Evolutionary conservation across 2,797 vertebrate species (phyloP), one percentile per base, ranked within the genome.

Genomic region (Peromyscus nudipes): DNA sequence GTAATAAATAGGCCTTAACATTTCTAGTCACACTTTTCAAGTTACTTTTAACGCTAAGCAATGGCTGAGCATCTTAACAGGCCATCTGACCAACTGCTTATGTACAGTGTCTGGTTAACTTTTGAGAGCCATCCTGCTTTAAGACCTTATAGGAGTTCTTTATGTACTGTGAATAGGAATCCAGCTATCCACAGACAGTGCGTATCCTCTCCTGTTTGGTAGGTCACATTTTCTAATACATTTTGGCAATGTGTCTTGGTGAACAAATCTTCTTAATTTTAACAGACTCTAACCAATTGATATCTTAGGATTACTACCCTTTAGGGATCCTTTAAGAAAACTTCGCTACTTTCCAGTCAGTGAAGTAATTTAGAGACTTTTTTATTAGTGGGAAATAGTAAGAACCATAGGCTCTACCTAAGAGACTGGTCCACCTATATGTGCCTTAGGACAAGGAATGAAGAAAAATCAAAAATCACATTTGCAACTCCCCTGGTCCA

Each of bases 221-320:
- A 23, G 31, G 2, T 55, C 5, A 64, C 19, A 27, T 84, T 82
- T 92, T 76, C 8, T n/a, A 40, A 23, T 14, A 16, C 6, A 6
- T 89, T 91, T 86, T 46, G 52, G 29, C 90, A n/a, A 81, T 62
- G 6, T 81, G 75, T 90, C 43, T 67, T 92, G 34, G 73, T 75
- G 23, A 79, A 60, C 27, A 82, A 11, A 67, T 52, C 34, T 93
- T 92, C 34, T 49, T 88, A 71, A 77, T 86, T 55, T 71, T 88
- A 93, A 88, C 65, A 67, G 29, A 64, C 13, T 67, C n/a, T 19
- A 86, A 67, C 19, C 84, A 75, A 60, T 40, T 75, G 37, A 76
- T 31, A 83, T 62, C 49, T 65, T 73, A 60, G 67, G 46, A 16
- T 60, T n/a, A 4, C 34, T 62, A 62, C 9, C 13, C 37, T 64